phyloP scores from a whole-genome alignment of 2,888 invertebrate genomes.

The Elysia crispata region DNA sequence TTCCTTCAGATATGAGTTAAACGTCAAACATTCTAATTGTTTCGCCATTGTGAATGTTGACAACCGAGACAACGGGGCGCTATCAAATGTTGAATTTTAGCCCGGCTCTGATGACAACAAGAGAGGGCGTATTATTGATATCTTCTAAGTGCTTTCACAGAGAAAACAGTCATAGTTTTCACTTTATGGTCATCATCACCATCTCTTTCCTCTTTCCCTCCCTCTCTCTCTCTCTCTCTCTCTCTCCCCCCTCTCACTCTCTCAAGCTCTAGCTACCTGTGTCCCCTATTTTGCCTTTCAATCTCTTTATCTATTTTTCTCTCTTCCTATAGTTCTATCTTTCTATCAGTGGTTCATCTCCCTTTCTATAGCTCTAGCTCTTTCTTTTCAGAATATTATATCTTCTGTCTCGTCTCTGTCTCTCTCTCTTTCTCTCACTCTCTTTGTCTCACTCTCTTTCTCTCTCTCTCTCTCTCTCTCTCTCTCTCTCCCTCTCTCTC shows the following conservation, averaged over 20 bases:
- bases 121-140: neutral
- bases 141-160: neutral
- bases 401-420: neutral
- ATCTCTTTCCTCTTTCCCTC: neutral
- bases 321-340: neutral
- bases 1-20: too few species aligned
- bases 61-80: too few species aligned
- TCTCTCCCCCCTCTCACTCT: too few species aligned
- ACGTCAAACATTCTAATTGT: too few species aligned
- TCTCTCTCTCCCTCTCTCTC: too few species aligned
- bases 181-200: constrained; percentile 9
- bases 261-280: neutral
- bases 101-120: neutral
- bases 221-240: too few species aligned
- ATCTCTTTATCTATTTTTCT: constrained; percentile 24
- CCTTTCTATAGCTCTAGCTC: neutral
- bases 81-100: too few species aligned
- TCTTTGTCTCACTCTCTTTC: too few species aligned
- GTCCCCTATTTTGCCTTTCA: neutral
- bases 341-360: neutral
- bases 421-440: too few species aligned
- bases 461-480: too few species aligned
- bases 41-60: too few species aligned
- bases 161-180: neutral
- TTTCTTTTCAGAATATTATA: too few species aligned